Conservation (phyloP, 37 sponge, comb jelly and placozoan genomes). For the Halichondria panicea region DNA sequence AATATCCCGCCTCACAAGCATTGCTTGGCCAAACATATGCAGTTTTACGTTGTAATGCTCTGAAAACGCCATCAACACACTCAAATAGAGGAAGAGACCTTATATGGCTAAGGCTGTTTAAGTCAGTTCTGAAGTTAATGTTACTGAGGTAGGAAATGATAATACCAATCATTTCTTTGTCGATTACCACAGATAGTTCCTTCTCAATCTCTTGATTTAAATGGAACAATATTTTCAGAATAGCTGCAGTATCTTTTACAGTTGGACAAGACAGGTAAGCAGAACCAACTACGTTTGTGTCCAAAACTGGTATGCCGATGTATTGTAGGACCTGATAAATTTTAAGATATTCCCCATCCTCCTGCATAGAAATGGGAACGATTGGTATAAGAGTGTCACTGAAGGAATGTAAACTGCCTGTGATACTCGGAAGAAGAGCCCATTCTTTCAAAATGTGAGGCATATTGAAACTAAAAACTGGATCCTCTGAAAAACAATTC, state of each 20-base stretch:
- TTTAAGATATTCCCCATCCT: no score
- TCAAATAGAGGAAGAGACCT: constrained; percentile 50
- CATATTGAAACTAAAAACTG: constrained; percentile 1
- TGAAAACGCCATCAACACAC: constrained; percentile 18
- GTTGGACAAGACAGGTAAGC: constrained; percentile 18
- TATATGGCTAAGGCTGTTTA: background rate
- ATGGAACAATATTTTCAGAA: constrained; percentile 16
- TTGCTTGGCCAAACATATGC: constrained; percentile 43
- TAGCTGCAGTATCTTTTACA: background rate
- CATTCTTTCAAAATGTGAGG: constrained; percentile 7
- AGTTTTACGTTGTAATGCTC: background rate
- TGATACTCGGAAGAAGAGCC: constrained; percentile 33
- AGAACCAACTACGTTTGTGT: constrained; percentile 6
- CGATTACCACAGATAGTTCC: constrained; percentile 3
- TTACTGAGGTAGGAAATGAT: constrained; percentile 29
- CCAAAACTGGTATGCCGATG: constrained; percentile 35
- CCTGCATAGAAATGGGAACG: background rate
- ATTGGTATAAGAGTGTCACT: constrained; percentile 9
- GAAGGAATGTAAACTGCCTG: constrained; percentile 19
- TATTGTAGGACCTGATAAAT: background rate
- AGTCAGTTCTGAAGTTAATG: constrained; percentile 5
- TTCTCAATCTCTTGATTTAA: background rate
- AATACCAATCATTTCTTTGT: background rate
- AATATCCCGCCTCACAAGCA: constrained; percentile 13
- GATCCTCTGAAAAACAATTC: constrained; percentile 18